Percentiles rank a stretch among this genome's conserved stretches.
Evolutionary conservation across 2,888 invertebrate species (phyloP).

Genomic region (Agrotis puta): DNA sequence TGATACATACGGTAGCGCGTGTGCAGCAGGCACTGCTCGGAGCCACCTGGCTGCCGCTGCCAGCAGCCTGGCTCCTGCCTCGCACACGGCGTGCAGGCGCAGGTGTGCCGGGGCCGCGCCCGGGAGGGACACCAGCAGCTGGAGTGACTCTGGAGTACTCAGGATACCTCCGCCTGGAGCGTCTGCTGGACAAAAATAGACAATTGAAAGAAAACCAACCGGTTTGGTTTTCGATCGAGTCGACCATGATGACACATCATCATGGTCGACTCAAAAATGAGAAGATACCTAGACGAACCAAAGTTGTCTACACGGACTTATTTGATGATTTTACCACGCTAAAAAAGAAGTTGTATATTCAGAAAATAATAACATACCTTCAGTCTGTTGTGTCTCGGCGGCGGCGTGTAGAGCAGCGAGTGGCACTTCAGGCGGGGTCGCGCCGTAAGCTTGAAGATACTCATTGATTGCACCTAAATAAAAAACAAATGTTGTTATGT

Average conservation of each 20-base stretch:
- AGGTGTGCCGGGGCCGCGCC: conserved; percentile 96
- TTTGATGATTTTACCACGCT: no score
- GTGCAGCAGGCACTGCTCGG: conserved; percentile 95
- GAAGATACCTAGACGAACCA: no score
- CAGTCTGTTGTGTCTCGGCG: conserved; percentile 75
- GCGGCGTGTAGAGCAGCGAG: conserved; percentile 72
- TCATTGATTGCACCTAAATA: conserved; percentile 86
- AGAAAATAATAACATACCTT: conserved; percentile 69
- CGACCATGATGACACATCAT: no score
- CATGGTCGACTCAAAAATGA: no score
- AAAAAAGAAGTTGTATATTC: no score
- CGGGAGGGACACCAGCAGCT: conserved; percentile 86
- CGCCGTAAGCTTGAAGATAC: conserved; percentile 87
- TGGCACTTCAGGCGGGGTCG: conserved; percentile 81
- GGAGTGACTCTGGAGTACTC: conserved; percentile 73
- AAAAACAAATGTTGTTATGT: background rate
- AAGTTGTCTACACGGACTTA: no score
- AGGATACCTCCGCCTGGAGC: conserved; percentile 69
- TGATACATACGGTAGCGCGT: conserved; percentile 90
- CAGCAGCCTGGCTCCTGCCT: conserved; percentile 97
- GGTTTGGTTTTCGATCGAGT: no score
- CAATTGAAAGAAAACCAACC: no score
- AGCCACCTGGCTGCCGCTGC: conserved; percentile 98
- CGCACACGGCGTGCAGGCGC: conserved; percentile 98
- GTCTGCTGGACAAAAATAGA: background rate